Percentiles rank a stretch among this genome's conserved stretches.
Evolutionary conservation across 2,797 vertebrate genomes (phyloP).

Genomic region (Smutsia gigantea): DNA sequence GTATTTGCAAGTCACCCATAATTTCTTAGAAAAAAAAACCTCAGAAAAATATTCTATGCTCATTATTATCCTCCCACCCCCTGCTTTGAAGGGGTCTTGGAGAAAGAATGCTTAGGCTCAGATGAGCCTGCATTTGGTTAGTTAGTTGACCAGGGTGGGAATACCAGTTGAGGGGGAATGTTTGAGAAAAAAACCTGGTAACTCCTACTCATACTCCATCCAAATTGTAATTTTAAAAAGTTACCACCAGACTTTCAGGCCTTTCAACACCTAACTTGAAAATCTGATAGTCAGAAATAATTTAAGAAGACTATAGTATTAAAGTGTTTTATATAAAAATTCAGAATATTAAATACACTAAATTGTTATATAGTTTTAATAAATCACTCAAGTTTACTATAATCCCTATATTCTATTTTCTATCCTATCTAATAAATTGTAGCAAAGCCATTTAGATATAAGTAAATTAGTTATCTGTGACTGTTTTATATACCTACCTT

Average conservation of each 20-base stretch:
- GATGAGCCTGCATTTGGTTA: background rate
- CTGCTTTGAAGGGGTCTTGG: background rate
- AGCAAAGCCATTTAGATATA: background rate
- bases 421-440: background rate
- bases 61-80: background rate
- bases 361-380: background rate
- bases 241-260: background rate
- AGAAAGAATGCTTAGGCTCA: background rate
- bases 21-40: background rate
- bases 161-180: background rate
- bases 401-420: background rate
- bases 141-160: background rate
- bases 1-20: background rate
- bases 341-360: background rate
- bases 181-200: background rate
- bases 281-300: conserved; percentile 17
- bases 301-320: background rate
- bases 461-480: background rate
- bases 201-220: background rate
- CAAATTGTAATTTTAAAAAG: conserved; percentile 1
- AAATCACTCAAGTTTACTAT: background rate
- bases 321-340: background rate
- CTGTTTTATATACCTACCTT: background rate
- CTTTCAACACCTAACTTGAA: background rate
- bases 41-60: background rate